A percentile compares a stretch with the other conserved stretches of the same genome.
Evolutionary conservation across 1,140 invertebrate species (phyloP).

Genomic region (Solenopsis invicta): DNA sequence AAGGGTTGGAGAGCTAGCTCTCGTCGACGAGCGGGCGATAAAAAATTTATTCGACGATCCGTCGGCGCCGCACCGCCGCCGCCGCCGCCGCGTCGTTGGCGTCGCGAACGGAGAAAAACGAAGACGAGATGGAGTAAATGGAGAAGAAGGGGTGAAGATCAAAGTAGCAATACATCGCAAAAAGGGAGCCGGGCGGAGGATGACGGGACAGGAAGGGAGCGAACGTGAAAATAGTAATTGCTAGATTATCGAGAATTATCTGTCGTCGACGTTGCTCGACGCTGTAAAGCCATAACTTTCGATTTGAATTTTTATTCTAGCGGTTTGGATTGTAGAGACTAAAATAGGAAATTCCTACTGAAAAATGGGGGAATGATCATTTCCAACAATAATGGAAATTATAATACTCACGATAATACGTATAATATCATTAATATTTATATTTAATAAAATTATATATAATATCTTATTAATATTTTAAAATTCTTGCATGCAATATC

Average conservation of each 20-base stretch:
- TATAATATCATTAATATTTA: background rate
- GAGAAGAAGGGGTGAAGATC: background rate
- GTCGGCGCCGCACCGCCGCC: slow-evolving; percentile 43
- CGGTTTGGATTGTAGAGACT: background rate
- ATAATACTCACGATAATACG: background rate
- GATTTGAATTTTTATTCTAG: background rate
- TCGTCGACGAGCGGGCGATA: slow-evolving; percentile 64
- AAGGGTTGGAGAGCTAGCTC: slow-evolving; percentile 58
- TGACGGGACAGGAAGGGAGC: background rate
- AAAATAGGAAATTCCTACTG: background rate
- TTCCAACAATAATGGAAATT: background rate
- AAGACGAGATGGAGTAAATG: background rate
- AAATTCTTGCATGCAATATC: background rate
- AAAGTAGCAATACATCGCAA: slow-evolving; percentile 28
- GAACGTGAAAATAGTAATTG: slow-evolving; percentile 27
- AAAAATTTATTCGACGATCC: slow-evolving; percentile 72
- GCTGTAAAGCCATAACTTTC: background rate
- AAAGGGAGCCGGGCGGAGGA: background rate
- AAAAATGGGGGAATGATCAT: background rate
- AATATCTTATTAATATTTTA: background rate
- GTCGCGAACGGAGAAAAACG: slow-evolving; percentile 43
- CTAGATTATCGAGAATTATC: slow-evolving; percentile 31
- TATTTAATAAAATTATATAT: background rate
- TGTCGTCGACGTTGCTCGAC: background rate
- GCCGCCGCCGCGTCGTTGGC: slow-evolving; percentile 48